Conservation (phyloP, 1,140 invertebrate genomes). For the Calephelis nemesis region DNA sequence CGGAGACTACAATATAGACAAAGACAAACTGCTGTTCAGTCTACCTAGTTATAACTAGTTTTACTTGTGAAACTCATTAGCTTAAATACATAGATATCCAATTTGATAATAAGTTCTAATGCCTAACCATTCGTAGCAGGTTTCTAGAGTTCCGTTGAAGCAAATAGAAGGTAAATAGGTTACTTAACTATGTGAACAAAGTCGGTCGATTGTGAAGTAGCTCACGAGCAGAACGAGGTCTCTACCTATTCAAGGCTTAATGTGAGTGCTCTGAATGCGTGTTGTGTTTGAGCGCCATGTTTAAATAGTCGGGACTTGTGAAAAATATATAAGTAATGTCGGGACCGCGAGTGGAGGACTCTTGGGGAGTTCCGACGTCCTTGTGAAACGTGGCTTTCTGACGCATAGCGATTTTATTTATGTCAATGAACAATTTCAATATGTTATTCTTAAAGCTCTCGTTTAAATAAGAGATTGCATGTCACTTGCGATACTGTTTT, state of each 20-base stretch:
- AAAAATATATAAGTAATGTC: constrained; percentile 9
- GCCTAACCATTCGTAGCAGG: too few relatives aligned
- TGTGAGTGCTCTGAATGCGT: constrained; percentile 14
- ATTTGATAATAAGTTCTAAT: too few relatives aligned
- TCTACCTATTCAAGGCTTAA: neutral
- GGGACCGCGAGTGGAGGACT: constrained; percentile 1
- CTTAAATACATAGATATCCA: too few relatives aligned
- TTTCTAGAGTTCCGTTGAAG: too few relatives aligned
- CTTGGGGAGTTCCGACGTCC: neutral
- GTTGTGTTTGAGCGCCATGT: neutral
- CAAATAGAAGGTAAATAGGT: too few relatives aligned
- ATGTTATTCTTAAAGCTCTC: too few relatives aligned
- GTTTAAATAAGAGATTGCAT: too few relatives aligned
- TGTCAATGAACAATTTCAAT: neutral
- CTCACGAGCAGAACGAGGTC: neutral
- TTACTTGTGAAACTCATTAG: too few relatives aligned
- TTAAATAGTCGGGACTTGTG: neutral
- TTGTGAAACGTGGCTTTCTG: neutral
- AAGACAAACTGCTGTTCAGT: too few relatives aligned
- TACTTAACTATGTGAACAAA: neutral
- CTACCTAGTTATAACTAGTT: too few relatives aligned
- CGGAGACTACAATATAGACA: too few relatives aligned
- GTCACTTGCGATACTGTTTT: too few relatives aligned
- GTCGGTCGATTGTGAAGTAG: neutral
- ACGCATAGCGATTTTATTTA: neutral